Conservation (phyloP, 2,113 vertebrate species). For the Labeo catla region DNA sequence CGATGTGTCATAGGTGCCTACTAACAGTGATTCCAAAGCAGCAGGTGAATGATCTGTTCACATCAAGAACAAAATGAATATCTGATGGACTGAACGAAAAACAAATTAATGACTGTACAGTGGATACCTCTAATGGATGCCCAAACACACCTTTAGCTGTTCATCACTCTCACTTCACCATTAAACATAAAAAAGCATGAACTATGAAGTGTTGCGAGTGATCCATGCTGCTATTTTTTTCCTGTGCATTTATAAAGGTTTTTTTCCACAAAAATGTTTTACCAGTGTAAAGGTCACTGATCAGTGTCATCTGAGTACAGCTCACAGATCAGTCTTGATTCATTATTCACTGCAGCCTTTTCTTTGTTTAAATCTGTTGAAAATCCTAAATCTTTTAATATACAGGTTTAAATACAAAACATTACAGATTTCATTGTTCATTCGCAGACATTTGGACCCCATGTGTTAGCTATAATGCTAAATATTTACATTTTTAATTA, state of each 20-base stretch:
- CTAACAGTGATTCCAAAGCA: neutral
- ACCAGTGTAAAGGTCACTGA: neutral
- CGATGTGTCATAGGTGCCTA: neutral
- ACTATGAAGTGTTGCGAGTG: neutral
- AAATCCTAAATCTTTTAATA: neutral
- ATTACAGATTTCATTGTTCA: neutral
- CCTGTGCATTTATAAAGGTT: neutral
- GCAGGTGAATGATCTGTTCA: neutral
- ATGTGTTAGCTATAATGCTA: neutral
- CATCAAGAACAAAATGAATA: neutral
- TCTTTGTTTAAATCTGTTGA: neutral
- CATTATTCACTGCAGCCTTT: neutral
- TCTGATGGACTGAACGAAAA: neutral
- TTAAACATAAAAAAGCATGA: neutral
- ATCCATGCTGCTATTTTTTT: neutral
- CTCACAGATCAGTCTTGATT: neutral
- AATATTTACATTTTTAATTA: neutral
- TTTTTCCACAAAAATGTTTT: neutral
- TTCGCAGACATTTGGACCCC: neutral
- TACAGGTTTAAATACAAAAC: neutral
- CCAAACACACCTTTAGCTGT: neutral
- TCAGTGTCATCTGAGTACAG: neutral
- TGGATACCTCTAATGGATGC: neutral
- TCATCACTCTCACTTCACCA: neutral
- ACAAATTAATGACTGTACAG: neutral